Conservation (phyloP, 2,113 vertebrate species). For the Procavia capensis region DNA sequence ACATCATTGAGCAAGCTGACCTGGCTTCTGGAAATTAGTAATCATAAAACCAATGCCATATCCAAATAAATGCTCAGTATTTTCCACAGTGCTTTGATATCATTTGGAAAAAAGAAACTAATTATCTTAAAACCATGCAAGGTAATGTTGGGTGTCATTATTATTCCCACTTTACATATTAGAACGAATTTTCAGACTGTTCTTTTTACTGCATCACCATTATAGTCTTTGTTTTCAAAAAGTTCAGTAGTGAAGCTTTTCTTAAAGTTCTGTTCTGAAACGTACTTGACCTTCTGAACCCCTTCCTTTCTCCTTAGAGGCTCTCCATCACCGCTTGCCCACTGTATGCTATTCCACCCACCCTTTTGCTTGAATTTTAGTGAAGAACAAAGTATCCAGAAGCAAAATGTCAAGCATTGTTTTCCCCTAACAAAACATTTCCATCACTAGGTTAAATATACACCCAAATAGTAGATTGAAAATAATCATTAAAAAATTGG, state of each 20-base stretch:
- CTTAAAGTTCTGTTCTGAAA: neutral
- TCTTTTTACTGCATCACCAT: neutral
- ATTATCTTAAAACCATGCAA: neutral
- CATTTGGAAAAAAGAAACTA: neutral
- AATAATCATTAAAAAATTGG: constrained; percentile 23
- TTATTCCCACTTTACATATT: neutral
- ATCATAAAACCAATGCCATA: neutral
- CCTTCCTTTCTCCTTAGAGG: neutral
- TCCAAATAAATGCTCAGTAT: neutral
- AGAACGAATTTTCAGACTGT: neutral
- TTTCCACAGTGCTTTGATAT: neutral
- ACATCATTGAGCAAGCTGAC: neutral
- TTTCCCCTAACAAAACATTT: constrained; percentile 66
- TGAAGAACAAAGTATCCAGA: constrained; percentile 53
- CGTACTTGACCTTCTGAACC: neutral
- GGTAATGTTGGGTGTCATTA: neutral
- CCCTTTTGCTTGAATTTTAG: constrained; percentile 49
- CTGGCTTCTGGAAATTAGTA: neutral
- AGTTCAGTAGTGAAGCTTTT: neutral
- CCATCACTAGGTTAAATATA: constrained; percentile 46
- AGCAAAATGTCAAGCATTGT: constrained; percentile 56
- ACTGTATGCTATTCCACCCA: constrained; percentile 10
- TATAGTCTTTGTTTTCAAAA: neutral
- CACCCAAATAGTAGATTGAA: neutral
- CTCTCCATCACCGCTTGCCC: neutral